phyloP scores from a whole-genome alignment of 2,888 invertebrate genomes.

The Dusona sp. region DNA sequence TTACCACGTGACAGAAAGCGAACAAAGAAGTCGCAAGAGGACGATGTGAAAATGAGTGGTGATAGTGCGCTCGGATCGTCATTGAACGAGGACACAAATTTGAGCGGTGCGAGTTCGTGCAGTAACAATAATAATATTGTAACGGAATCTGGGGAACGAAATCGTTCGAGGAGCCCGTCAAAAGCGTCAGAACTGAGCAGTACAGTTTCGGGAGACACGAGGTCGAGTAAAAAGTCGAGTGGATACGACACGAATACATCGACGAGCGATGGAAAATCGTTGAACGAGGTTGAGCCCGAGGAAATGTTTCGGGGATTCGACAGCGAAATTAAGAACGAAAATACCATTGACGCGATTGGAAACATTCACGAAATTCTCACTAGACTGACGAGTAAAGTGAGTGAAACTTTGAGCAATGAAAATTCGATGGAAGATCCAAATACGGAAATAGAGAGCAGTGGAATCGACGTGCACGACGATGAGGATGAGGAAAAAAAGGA shows the following conservation, averaged over 20 bases:
- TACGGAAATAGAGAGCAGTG: constrained; percentile 76
- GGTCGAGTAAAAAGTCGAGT: constrained; percentile 71
- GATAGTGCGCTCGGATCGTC: constrained; percentile 69
- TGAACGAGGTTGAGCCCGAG: constrained; percentile 48
- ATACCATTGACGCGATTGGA: constrained; percentile 68
- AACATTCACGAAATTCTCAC: constrained; percentile 69
- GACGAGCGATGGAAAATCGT: constrained; percentile 61
- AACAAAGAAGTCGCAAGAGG: constrained; percentile 44
- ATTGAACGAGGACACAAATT: constrained; percentile 72
- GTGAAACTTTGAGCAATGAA: constrained; percentile 37
- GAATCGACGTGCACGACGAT: constrained; percentile 44
- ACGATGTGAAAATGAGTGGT: constrained; percentile 53
- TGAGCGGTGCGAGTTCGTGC: constrained; percentile 71
- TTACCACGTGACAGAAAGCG: constrained; percentile 70
- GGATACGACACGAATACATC: constrained; percentile 73
- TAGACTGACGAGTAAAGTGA: constrained; percentile 51
- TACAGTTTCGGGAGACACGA: constrained; percentile 48
- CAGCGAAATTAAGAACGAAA: constrained; percentile 58
- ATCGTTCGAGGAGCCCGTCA: constrained; percentile 72
- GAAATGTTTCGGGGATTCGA: constrained; percentile 75
- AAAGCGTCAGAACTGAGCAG: constrained; percentile 73
- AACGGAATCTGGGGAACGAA: constrained; percentile 54
- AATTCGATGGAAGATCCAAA: constrained; percentile 69
- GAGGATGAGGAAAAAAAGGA: constrained; percentile 51
- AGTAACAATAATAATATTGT: constrained; percentile 73